Evolutionary conservation across 2,797 vertebrate genomes (phyloP).

Genomic region (Myiotriccus ornatus): DNA sequence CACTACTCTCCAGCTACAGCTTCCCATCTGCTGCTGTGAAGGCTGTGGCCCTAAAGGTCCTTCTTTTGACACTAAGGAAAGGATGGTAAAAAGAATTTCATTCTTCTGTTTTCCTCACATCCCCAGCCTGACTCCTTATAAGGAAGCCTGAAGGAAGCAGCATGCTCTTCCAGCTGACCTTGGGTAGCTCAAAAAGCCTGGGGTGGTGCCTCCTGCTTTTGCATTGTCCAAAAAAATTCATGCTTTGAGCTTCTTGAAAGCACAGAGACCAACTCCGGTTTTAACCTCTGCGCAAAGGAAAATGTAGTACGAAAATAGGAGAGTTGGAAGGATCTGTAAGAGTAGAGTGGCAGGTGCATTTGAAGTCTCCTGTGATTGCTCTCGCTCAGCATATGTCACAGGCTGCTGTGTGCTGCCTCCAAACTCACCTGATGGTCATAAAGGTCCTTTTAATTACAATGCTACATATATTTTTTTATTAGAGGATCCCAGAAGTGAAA

Average conservation of each 20-base stretch:
- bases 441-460: neutral
- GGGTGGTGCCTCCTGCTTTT: neutral
- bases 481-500: neutral
- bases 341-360: neutral
- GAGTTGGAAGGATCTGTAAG: neutral
- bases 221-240: neutral
- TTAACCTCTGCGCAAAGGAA: neutral
- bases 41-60: neutral
- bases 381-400: neutral
- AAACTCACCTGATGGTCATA: neutral
- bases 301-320: neutral
- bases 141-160: neutral
- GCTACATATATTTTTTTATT: neutral
- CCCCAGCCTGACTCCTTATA: neutral
- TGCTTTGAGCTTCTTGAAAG: neutral
- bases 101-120: neutral
- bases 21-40: neutral
- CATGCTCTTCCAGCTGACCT: neutral
- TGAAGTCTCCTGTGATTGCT: neutral
- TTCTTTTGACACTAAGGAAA: neutral
- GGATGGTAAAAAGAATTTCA: neutral
- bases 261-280: neutral
- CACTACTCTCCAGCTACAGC: neutral
- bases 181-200: neutral
- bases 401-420: neutral